A percentile compares a stretch with the other conserved stretches of the same genome.
Conservation (phyloP, 2,113 vertebrate genomes). For the Pionites leucogaster region DNA sequence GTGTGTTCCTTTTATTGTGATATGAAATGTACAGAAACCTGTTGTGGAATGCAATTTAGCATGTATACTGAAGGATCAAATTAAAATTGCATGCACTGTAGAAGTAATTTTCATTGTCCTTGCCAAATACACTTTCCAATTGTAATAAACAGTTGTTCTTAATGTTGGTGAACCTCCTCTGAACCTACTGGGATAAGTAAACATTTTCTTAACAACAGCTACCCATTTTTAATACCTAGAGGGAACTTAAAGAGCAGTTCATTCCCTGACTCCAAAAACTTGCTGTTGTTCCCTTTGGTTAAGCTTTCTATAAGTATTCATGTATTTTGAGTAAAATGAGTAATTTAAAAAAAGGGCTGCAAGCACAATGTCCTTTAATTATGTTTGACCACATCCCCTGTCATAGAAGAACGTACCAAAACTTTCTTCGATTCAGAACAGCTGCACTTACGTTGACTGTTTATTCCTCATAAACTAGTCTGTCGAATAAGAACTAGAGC, state of each 20-base stretch:
- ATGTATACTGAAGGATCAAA: neutral
- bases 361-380: neutral
- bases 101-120: neutral
- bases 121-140: neutral
- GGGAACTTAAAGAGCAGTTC: neutral
- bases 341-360: neutral
- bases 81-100: neutral
- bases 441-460: neutral
- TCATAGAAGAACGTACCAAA: neutral
- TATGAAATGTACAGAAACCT: conserved; percentile 37
- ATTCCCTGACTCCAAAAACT: neutral
- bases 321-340: conserved; percentile 34
- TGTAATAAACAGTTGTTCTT: neutral
- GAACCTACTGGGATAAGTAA: neutral
- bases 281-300: neutral
- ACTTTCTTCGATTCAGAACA: neutral
- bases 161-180: neutral
- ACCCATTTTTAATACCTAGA: neutral
- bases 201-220: neutral
- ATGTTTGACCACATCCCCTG: neutral
- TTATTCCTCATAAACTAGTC: neutral
- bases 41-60: conserved; percentile 37
- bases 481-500: neutral
- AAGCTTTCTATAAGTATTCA: neutral
- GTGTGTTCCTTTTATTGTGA: conserved; percentile 37